Evolutionary conservation across 1,140 invertebrate genomes (phyloP).

Genomic region (Magallana ariakensis): DNA sequence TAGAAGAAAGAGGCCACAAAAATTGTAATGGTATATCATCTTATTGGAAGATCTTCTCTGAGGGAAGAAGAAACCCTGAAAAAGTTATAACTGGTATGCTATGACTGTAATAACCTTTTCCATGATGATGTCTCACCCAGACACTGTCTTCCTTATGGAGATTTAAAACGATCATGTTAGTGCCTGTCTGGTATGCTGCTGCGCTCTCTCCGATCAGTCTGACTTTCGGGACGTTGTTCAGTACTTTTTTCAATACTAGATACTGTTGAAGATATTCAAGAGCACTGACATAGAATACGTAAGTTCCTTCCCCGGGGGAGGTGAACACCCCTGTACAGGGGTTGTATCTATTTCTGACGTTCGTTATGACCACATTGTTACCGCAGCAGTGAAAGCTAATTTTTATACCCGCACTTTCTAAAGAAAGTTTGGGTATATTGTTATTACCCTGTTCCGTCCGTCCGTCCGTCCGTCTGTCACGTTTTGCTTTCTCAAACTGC

Average conservation of each 20-base stretch:
- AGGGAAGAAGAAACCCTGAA: conserved; percentile 17
- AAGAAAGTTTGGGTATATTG: too few species aligned
- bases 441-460: too few species aligned
- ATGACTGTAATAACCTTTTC: neutral
- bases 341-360: neutral
- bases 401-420: too few species aligned
- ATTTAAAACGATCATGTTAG: neutral
- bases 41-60: too few species aligned
- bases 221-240: neutral
- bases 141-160: neutral
- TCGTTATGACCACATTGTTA: neutral
- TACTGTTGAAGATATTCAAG: neutral
- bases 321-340: neutral
- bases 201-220: neutral
- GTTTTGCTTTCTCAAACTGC: too few species aligned
- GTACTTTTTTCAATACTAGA: too few species aligned
- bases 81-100: neutral
- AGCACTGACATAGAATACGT: neutral
- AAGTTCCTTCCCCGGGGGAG: neutral
- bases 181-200: neutral
- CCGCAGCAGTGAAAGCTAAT: too few species aligned
- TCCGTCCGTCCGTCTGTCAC: too few species aligned
- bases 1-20: too few species aligned
- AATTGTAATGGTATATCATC: too few species aligned
- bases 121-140: neutral